A percentile compares a stretch with the other conserved stretches of the same genome.
Evolutionary conservation across 1,140 invertebrate genomes (phyloP).

Genomic region (Argopecten irradians): DNA sequence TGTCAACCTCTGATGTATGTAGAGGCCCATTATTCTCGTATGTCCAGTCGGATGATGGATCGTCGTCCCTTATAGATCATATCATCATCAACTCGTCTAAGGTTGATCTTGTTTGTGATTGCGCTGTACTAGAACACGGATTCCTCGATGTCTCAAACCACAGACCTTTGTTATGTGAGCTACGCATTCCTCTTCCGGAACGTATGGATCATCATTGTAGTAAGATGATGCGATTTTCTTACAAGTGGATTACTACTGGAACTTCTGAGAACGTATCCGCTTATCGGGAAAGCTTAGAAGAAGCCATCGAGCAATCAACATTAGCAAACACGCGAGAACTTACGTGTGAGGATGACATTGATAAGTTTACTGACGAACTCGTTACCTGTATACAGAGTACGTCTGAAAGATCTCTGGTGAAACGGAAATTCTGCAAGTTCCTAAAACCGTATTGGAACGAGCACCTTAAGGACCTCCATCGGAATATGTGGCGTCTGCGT

Average conservation of each 20-base stretch:
- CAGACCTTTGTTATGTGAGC: neutral
- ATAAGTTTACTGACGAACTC: neutral
- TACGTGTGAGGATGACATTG: neutral
- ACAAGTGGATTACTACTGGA: neutral
- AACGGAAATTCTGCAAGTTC: neutral
- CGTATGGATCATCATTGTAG: neutral
- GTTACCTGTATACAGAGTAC: neutral
- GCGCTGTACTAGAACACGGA: neutral
- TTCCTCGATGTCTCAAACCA: neutral
- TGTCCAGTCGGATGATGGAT: neutral
- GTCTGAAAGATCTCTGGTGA: neutral
- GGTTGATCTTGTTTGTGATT: neutral
- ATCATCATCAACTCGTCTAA: neutral
- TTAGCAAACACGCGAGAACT: neutral
- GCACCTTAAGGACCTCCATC: neutral
- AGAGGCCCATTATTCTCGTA: neutral
- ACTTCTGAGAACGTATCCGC: neutral
- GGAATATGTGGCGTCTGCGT: neutral
- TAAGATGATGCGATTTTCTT: neutral
- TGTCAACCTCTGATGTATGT: neutral
- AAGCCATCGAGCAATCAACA: neutral
- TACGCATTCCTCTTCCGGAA: neutral
- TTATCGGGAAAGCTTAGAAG: neutral
- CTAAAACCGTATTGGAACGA: neutral
- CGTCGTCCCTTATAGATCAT: neutral